Base-by-base conservation (phyloP, 1,140 invertebrate species). In the Amyelois transitella region DNA sequence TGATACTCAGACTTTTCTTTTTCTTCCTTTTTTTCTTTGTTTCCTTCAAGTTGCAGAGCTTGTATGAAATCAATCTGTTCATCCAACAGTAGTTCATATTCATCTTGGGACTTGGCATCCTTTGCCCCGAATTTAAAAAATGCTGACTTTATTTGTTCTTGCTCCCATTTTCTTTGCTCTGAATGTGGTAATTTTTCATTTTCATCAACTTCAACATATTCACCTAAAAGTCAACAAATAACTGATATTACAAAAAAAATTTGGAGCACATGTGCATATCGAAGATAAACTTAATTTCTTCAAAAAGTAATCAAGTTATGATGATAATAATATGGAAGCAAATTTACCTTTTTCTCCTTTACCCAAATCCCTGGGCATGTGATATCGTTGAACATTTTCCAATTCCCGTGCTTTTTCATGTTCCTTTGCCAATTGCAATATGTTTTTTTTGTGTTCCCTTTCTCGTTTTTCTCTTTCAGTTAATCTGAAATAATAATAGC, bases 21-120 rank as follows among this genome's bases (percentile, higher is more conserved):
- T 32, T 92, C 85, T 66, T 92, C 90, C 6, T 86, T 81, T 77
- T 90, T 89, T 57, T 90, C 90, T 51, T 93, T 92, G 89, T 91
- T 92, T n/a, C 97, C 98, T 47, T 97, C 94, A 80, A 99, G 92
- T 75, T 94, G 94, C 0, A 99, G 81, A 0, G 96, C 94, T 90
- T 99, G 96, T 49, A 99, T 95, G 89, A 99, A 99, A 72, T 99
- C 97, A 73, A 99, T 98, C 86, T 98, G 95, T 86, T 98, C 97
- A 78, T 99, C 98, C 54, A 99, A 83, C 6, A 99, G 85, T 24
- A 98, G 89, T 66, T 99, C 97, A 89, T 99, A 99, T 58, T 98
- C 94, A 78, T 97, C 92, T 74, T 93, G 89, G 44, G 72, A 58
- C 55, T 83, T 94, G 18, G 92, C 93, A 90, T 98, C 94, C 88